Conservation (phyloP, 2,797 vertebrate genomes). For the Limnodromus scolopaceus region DNA sequence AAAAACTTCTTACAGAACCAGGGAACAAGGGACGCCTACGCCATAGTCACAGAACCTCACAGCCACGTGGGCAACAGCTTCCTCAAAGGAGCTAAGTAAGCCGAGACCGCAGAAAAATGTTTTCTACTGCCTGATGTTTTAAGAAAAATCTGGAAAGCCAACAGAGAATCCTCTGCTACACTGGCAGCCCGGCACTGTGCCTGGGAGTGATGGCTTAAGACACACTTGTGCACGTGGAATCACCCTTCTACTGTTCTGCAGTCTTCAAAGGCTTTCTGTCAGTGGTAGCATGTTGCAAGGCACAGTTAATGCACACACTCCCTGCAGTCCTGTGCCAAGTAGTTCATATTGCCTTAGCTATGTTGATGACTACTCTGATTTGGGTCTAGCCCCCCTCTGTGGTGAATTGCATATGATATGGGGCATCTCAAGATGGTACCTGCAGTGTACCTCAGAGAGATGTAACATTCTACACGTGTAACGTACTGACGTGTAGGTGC, state of each 20-base stretch:
- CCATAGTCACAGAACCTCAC: neutral
- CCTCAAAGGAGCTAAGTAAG: neutral
- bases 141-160: neutral
- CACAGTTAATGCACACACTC: neutral
- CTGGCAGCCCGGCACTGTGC: neutral
- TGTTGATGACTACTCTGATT: neutral
- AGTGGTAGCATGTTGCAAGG: neutral
- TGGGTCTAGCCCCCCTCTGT: neutral
- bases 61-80: neutral
- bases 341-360: neutral
- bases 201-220: neutral
- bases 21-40: neutral
- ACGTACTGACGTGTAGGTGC: no score
- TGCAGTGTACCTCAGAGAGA: neutral
- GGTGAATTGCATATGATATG: neutral
- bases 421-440: neutral
- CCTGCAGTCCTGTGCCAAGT: neutral
- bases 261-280: neutral
- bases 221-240: rapidly evolving
- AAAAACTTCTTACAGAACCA: neutral
- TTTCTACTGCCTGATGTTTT: neutral
- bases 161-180: rapidly evolving
- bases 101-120: neutral
- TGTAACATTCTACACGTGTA: no score
- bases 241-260: rapidly evolving